Evolutionary conservation across 2,113 vertebrate genomes (phyloP).

Genomic region (Ptilorrhoa leucosticta): DNA sequence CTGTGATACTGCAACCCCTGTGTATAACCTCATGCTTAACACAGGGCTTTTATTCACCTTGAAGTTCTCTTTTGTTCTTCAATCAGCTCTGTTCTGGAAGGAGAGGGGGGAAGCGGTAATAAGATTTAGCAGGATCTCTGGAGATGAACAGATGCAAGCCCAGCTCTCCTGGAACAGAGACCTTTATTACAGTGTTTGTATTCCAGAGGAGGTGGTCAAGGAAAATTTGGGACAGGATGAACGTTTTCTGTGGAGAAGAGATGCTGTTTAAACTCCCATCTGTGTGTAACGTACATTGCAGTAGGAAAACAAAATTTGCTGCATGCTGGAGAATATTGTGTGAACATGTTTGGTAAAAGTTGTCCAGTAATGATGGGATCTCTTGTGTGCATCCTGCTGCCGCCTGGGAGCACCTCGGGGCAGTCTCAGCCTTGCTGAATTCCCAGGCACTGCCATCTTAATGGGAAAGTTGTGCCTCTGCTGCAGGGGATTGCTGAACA

Average conservation of each 20-base stretch:
- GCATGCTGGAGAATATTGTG: background rate
- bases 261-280: background rate
- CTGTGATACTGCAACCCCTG: background rate
- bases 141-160: background rate
- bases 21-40: constrained; percentile 17
- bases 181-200: background rate
- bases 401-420: background rate
- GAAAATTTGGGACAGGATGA: background rate
- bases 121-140: background rate
- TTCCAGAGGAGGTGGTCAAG: background rate
- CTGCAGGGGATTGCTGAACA: background rate
- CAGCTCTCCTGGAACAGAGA: background rate
- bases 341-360: background rate
- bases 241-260: background rate
- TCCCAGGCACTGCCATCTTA: background rate
- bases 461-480: background rate
- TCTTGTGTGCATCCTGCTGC: background rate
- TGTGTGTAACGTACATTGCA: background rate
- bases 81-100: background rate
- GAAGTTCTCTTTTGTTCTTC: constrained; percentile 24
- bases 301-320: background rate
- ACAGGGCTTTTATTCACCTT: constrained; percentile 36
- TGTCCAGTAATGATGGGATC: background rate
- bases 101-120: background rate
- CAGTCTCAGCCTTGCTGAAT: background rate